A percentile compares a stretch with the other conserved stretches of the same genome.
Conservation (phyloP, 2,113 vertebrate species). For the Marmota monax region DNA sequence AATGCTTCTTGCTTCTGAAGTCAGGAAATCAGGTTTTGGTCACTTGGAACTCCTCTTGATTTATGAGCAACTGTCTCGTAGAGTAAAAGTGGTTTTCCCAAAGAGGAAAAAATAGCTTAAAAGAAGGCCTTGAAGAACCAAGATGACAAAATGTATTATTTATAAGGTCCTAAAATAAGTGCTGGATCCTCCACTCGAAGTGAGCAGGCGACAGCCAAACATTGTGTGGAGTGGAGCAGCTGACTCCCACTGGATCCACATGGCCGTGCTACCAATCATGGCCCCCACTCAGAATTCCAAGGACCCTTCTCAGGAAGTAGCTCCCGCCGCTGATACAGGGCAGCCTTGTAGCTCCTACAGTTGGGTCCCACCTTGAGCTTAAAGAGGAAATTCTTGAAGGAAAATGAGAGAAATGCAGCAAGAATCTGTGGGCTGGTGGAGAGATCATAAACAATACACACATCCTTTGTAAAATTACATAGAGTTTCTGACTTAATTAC, state of each 20-base stretch:
- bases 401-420: not conserved
- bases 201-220: constrained; percentile 69
- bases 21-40: constrained; percentile 51
- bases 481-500: not conserved
- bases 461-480: not conserved
- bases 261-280: not conserved
- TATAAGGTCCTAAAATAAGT: constrained; percentile 79
- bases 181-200: constrained; percentile 61
- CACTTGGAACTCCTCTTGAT: constrained; percentile 74
- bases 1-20: not conserved
- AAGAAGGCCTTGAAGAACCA: constrained; percentile 75
- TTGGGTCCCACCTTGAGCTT: not conserved
- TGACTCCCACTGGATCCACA: not conserved
- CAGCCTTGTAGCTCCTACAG: not conserved
- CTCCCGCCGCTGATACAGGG: not conserved
- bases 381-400: constrained; percentile 15
- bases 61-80: constrained; percentile 75
- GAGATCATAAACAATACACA: not conserved
- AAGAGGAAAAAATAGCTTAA: constrained; percentile 72
- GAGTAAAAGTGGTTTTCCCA: constrained; percentile 77
- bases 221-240: not conserved
- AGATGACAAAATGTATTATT: constrained; percentile 81
- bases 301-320: not conserved
- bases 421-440: constrained; percentile 6
- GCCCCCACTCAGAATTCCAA: not conserved